Evolutionary conservation across 2,888 invertebrate genomes (phyloP).

Genomic region (Rhorus exstirpatorius): DNA sequence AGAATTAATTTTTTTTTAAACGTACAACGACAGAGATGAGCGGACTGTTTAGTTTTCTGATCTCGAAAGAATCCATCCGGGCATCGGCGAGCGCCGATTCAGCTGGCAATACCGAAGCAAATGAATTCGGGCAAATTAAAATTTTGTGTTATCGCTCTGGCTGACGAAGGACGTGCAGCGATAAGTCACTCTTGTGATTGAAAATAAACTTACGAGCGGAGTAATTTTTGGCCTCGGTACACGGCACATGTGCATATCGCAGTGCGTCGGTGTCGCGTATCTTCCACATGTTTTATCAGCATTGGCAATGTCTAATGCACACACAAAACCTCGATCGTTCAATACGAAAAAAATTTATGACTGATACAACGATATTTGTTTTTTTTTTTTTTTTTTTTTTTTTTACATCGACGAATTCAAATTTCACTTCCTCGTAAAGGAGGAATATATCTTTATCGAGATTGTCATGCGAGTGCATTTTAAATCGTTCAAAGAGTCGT

Average conservation of each 20-base stretch:
- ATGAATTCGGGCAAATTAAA: background rate
- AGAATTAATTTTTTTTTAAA: background rate
- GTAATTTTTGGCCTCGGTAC: background rate
- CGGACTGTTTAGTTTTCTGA: constrained; percentile 6
- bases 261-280: background rate
- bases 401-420: too few relatives aligned
- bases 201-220: background rate
- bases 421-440: too few relatives aligned
- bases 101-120: background rate
- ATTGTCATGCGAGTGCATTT: too few relatives aligned
- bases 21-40: background rate
- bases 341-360: background rate
- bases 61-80: constrained; percentile 6
- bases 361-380: too few relatives aligned
- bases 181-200: background rate
- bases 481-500: too few relatives aligned
- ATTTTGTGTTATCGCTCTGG: background rate
- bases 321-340: background rate
- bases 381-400: too few relatives aligned
- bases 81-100: constrained; percentile 27
- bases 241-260: constrained; percentile 33
- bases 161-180: background rate
- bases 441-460: too few relatives aligned
- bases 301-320: background rate
- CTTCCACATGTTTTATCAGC: constrained; percentile 4